Evolutionary conservation across 2,888 invertebrate genomes (phyloP).

Genomic region (Pinctada fucata): DNA sequence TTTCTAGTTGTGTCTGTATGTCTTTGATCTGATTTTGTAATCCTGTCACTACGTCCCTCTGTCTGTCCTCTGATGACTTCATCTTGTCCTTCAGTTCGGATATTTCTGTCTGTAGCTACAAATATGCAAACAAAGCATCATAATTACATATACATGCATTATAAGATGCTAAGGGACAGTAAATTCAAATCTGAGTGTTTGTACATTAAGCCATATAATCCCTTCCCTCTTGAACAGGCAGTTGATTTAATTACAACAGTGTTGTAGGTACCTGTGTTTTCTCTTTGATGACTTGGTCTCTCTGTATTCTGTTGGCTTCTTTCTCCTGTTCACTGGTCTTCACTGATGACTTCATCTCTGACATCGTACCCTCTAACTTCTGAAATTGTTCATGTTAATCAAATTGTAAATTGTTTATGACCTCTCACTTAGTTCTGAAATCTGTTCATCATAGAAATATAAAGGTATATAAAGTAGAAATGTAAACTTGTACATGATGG

Average conservation of each 20-base stretch:
- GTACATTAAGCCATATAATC: no score
- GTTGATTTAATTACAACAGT: no score
- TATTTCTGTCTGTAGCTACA: slow-evolving; percentile 41
- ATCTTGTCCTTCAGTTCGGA: slow-evolving; percentile 46
- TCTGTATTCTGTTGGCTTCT: slow-evolving; percentile 66
- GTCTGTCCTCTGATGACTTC: slow-evolving; percentile 56
- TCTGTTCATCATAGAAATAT: no score
- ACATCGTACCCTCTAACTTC: slow-evolving; percentile 35
- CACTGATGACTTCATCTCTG: slow-evolving; percentile 51
- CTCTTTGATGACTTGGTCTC: slow-evolving; percentile 65
- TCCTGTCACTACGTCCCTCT: slow-evolving; percentile 52
- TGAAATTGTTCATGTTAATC: neutral
- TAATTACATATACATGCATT: neutral
- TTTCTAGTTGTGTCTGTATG: slow-evolving; percentile 57
- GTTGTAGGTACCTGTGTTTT: slow-evolving; percentile 56
- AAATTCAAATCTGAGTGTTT: no score
- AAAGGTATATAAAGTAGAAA: no score
- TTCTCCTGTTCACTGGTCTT: slow-evolving; percentile 59
- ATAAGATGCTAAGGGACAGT: no score
- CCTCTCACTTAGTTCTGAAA: no score
- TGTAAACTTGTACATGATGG: no score
- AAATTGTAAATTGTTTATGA: neutral
- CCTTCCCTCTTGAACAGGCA: no score
- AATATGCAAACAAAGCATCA: neutral
- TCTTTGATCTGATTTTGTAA: slow-evolving; percentile 60